Base-by-base conservation (phyloP, 2,888 invertebrate genomes). In the Antheraea assamensis region DNA sequence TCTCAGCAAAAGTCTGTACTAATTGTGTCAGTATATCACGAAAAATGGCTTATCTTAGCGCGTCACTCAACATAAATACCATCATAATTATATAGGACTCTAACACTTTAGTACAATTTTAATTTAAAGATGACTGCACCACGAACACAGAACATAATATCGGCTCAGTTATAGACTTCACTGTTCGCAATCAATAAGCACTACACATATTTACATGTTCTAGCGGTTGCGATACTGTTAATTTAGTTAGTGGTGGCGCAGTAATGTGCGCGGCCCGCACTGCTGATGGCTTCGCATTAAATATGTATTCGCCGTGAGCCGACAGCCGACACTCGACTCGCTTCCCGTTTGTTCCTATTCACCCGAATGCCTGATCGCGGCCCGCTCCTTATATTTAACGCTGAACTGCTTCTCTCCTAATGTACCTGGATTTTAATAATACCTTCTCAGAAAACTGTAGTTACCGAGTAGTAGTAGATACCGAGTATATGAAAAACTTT, bases 241-340 rank as follows among this genome's bases (percentile, higher is more conserved):
- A 64, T 35, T 52, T 35, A n/a, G 31, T 52, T 49, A 3, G 42
- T 42, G 2, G 10, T 19, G 74, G 75, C 71, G 55, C 30, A 21
- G 72, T 72, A 66, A 68, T 68, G 72, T 31, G 70, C 73, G 61
- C 75, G 75, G 75, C 64, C 55, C 71, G 61, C 27, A 47, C 66
- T 73, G 42, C 66, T 77, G 75, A 75, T 77, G 75, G 74, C 68
- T 64, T 71, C 64, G 74, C 80, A 80, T 80, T 79, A 79, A 80
- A 79, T 79, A 80, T 80, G 78, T 80, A 80, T 79, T 77, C 79
- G 74, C 75, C 73, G 76, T 73, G 76, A 73, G 61, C 24, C 71
- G 72, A 31, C 49, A 49, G 47, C 47, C 75, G 55, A 58, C 71
- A 76, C 74, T 73, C 74, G 74, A 74, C 72, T 72, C 75, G 72